Conservation (phyloP, 2,888 invertebrate species). For the Anarsia innoxiella region DNA sequence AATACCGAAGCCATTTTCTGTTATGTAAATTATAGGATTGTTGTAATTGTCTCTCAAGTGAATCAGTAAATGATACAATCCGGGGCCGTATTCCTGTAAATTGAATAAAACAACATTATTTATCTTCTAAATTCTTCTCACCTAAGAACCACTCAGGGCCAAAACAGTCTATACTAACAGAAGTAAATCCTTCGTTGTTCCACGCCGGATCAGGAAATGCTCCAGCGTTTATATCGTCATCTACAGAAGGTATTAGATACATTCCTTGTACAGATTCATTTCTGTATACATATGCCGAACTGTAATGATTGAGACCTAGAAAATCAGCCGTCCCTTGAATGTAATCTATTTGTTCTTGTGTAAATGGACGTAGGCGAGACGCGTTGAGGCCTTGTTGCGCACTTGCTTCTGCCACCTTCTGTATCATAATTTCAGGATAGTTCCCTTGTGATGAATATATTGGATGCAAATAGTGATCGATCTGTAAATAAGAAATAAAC, state of each 20-base stretch:
- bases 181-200: conserved; percentile 20
- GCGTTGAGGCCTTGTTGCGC: conserved; percentile 47
- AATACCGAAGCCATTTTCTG: conserved; percentile 71
- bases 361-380: conserved; percentile 60
- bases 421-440: conserved; percentile 76
- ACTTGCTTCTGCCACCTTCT: conserved; percentile 70
- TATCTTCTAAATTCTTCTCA: neutral
- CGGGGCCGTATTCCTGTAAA: conserved; percentile 23
- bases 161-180: conserved; percentile 15
- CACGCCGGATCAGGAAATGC: conserved; percentile 24
- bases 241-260: conserved; percentile 21
- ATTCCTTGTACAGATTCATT: conserved; percentile 22
- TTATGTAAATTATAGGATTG: conserved; percentile 34
- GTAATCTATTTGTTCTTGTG: conserved; percentile 43
- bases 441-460: conserved; percentile 75
- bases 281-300: conserved; percentile 36
- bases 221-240: conserved; percentile 24
- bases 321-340: conserved; percentile 40
- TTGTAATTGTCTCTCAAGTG: conserved; percentile 23
- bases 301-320: conserved; percentile 78
- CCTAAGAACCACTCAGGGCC: neutral
- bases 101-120: too few relatives aligned
- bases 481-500: conserved; percentile 38
- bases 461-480: conserved; percentile 76
- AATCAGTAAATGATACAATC: conserved; percentile 21